These are phyloP conservation scores for Erebia aethiops DNA, from an alignment of 2,888 invertebrate species.

Conservation along the genomic window DNA sequence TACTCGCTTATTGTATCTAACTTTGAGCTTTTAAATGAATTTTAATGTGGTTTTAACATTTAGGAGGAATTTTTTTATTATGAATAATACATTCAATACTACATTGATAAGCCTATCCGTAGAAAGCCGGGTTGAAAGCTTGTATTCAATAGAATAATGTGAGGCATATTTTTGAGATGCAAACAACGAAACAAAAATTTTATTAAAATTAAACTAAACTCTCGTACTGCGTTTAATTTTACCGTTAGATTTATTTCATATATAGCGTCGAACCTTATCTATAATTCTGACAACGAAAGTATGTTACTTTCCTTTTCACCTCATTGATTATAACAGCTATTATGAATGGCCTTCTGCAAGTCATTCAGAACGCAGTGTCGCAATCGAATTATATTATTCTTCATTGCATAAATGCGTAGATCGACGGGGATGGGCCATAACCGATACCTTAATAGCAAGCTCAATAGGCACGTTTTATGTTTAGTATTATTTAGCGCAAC, in stretches of 20 bases:
- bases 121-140: too few relatives aligned
- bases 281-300: constrained; percentile 36
- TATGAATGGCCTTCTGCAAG: constrained; percentile 34
- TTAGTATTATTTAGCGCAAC: background rate
- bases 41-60: background rate
- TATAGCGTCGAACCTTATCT: constrained; percentile 12
- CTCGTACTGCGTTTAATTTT: background rate
- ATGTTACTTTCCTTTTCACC: constrained; percentile 39
- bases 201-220: background rate
- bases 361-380: constrained; percentile 28
- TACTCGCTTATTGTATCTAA: too few relatives aligned
- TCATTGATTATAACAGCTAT: constrained; percentile 32
- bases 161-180: background rate
- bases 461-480: background rate
- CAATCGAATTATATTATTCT: constrained; percentile 27
- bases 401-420: constrained; percentile 26
- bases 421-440: too few relatives aligned
- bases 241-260: background rate
- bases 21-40: too few relatives aligned
- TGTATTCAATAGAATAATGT: too few relatives aligned
- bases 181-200: too few relatives aligned
- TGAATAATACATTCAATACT: too few relatives aligned
- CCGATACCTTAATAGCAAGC: background rate
- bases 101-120: too few relatives aligned
- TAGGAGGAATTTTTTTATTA: too few relatives aligned